Evolutionary conservation across 2,797 vertebrate genomes (phyloP), one percentile per base, ranked within the genome.

Genomic region (Pelobates cultripes): DNA sequence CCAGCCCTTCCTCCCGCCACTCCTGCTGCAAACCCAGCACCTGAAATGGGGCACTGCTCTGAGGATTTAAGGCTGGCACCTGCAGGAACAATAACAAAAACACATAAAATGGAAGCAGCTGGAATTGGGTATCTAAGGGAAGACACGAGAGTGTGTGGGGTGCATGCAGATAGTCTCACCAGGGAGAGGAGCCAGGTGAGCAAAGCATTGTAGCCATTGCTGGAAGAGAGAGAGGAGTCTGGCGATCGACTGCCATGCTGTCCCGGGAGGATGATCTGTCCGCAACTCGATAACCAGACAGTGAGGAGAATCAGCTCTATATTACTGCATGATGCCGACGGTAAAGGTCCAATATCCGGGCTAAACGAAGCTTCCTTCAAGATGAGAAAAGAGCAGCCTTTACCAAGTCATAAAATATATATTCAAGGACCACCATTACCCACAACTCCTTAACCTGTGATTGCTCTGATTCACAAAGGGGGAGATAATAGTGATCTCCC

Each of bases 111-210:
- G n/a, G n/a, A n/a, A n/a, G 53, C n/a, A 68, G 41, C 3, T 9
- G 3, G 6, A 7, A 43, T 12, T 57, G 55, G 13, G 9, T 28
- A 28, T 28, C 55, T 57, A 14, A 15, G 4, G 55, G 13, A 12
- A 4, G 13, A 57, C 7, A 14, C 3, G 14, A 57, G 55, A 12
- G 9, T 13, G 7, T 1, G 28, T 40, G 7, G 3, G 17, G 41
- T 3, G n/a, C 15, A 7, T 9, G 72, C 2, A 3, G 2, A 14
- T 55, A 3, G 10, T 17, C 87, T 88, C 70, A 94, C 93, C 93
- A 95, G 86, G 69, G 92, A 93, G 47, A 95, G 85, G 67, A 94
- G 91, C 94, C 93, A 94, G 0, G 87, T 66, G 66, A 94, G 88
- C 0, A 93, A 81, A 40, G 88, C 84, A 81, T 91, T 91, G 87